Base-by-base conservation (phyloP, 2,888 invertebrate genomes). In the Ichneumoninae sp. region DNA sequence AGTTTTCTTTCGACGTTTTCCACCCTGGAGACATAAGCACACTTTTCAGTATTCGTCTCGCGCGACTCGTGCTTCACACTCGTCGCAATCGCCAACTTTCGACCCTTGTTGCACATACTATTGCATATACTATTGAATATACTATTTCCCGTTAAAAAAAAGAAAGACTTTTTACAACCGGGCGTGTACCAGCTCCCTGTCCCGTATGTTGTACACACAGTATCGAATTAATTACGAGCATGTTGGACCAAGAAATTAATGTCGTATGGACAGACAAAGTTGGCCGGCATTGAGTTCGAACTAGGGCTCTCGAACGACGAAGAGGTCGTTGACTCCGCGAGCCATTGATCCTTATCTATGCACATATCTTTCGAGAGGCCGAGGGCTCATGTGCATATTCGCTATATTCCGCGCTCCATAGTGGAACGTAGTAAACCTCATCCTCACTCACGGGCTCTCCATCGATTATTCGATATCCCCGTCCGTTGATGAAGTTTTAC, bases 301-400 rank as follows among this genome's bases (percentile, higher is more conserved):
- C 33, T 30, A 16, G 16, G 47, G 68, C 16, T 47, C 69, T 83
- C 60, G 65, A 78, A 54, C 68, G 60, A 36, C 44, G 69, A 70
- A 16, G 81, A 85, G 90, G 88, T 90, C 90, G 87, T 86, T 83
- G 90, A 88, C 89, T 88, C 85, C 82, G 30, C 50, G 81, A 86
- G 85, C 88, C 83, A 87, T 88, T 85, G 81, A 79, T 85, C 78
- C 85, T 83, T 91, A 91, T 91, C 91, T 91, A 91, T 91, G 91
- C 91, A 88, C 88, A 89, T 90, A 91, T 91, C 90, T 91, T 84
- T 80, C 47, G 70, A 83, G 83, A 81, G 78, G 60, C 83, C 82
- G 80, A 68, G 69, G 40, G 68, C 83, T 86, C 87, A 87, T 88
- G 88, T 88, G 88, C 89, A 90, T 89, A 90, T 88, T 76, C 66